Evolutionary conservation across 1,140 invertebrate species (phyloP).

Genomic region (Ruditapes philippinarum): DNA sequence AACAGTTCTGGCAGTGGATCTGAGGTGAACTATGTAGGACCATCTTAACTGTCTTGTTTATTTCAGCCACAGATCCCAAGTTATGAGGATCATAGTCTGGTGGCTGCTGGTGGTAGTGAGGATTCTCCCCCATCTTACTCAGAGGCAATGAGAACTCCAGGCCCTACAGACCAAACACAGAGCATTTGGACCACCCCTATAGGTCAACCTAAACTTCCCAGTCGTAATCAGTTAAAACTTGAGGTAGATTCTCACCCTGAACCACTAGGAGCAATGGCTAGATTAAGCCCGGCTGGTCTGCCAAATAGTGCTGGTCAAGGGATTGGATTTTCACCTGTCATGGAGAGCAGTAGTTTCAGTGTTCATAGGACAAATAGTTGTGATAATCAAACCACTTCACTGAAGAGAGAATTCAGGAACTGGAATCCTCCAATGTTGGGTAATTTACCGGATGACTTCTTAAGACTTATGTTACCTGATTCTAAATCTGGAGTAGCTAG

Average conservation of each 20-base stretch:
- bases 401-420: constrained; percentile 75
- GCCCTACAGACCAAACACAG: constrained; percentile 41
- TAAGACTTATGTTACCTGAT: constrained; percentile 87
- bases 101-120: constrained; percentile 44
- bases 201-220: constrained; percentile 42
- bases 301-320: background rate
- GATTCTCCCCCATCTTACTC: constrained; percentile 84
- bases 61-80: constrained; percentile 14
- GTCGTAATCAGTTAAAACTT: background rate
- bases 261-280: constrained; percentile 68
- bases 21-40: too few species aligned
- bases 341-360: background rate
- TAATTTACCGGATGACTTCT: constrained; percentile 93
- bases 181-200: constrained; percentile 72
- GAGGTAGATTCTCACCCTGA: constrained; percentile 75
- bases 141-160: constrained; percentile 77
- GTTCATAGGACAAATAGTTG: background rate
- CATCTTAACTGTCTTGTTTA: too few species aligned
- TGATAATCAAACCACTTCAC: constrained; percentile 7
- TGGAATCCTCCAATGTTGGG: constrained; percentile 95
- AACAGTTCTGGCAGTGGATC: too few species aligned
- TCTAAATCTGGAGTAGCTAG: background rate
- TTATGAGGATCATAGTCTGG: background rate
- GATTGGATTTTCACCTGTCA: constrained; percentile 22
- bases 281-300: constrained; percentile 47